Conservation (phyloP, 2,888 invertebrate genomes). For the Macaria liturata region DNA sequence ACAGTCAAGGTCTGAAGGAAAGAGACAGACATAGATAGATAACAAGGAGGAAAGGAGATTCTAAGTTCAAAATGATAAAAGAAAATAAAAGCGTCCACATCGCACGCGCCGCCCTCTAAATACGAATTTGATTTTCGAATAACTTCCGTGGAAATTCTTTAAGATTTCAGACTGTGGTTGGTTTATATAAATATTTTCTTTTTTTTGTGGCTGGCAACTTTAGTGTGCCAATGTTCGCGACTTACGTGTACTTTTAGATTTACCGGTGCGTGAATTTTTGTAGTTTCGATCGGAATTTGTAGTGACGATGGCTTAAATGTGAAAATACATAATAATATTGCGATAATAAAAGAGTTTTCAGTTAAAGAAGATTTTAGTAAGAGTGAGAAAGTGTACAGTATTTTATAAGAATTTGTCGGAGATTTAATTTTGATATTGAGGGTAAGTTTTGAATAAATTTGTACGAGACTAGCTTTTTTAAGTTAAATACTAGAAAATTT, state of each 20-base stretch:
- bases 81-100: slow-evolving; percentile 55
- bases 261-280: slow-evolving; percentile 44
- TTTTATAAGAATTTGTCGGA: too few species aligned
- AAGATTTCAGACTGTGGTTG: slow-evolving; percentile 34
- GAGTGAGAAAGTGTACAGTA: too few species aligned
- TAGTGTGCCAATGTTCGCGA: slow-evolving; percentile 24
- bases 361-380: too few species aligned
- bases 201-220: slow-evolving; percentile 50
- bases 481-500: too few species aligned
- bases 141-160: slow-evolving; percentile 17
- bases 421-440: too few species aligned
- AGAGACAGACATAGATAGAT: slow-evolving; percentile 45
- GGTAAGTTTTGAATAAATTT: too few species aligned
- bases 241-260: slow-evolving; percentile 55
- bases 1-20: slow-evolving; percentile 64
- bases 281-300: slow-evolving; percentile 31
- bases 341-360: not conserved
- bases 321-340: not conserved
- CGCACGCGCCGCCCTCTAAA: slow-evolving; percentile 51
- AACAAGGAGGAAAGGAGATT: slow-evolving; percentile 45
- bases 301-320: slow-evolving; percentile 11
- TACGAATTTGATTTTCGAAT: slow-evolving; percentile 46
- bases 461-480: too few species aligned
- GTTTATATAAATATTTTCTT: slow-evolving; percentile 32
- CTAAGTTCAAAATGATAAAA: slow-evolving; percentile 57